A percentile compares a stretch with the other conserved stretches of the same genome.
Evolutionary conservation across 2,113 vertebrate species (phyloP).

Genomic region (Amazona guildingii): DNA sequence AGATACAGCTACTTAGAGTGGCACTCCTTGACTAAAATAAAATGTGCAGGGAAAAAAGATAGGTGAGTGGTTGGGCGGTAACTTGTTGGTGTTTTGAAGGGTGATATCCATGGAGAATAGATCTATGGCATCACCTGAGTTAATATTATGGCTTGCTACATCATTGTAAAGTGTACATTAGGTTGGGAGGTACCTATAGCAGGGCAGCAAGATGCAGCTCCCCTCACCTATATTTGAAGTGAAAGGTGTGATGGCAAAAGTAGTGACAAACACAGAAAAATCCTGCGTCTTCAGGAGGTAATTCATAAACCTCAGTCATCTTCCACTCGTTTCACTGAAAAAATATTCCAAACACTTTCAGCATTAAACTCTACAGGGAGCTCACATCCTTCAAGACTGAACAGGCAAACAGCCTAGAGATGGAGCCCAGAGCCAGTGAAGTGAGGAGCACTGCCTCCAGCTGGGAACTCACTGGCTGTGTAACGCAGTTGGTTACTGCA

Average conservation of each 20-base stretch:
- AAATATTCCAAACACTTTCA: neutral
- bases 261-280: neutral
- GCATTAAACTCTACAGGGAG: neutral
- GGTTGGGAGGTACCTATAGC: neutral
- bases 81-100: neutral
- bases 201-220: neutral
- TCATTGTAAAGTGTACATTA: neutral
- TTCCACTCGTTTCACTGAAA: neutral
- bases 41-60: neutral
- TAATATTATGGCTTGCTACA: neutral
- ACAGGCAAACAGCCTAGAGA: neutral
- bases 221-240: neutral
- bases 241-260: neutral
- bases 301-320: neutral
- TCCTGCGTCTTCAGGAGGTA: neutral
- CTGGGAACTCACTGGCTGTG: fast-evolving
- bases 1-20: neutral
- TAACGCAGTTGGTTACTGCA: neutral
- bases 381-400: neutral
- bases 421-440: neutral
- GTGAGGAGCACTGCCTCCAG: neutral
- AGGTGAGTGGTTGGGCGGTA: fast-evolving
- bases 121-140: neutral
- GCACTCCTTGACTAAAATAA: neutral
- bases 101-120: neutral